Base-by-base conservation (phyloP, 2,113 vertebrate species). In the Catharus minimus region DNA sequence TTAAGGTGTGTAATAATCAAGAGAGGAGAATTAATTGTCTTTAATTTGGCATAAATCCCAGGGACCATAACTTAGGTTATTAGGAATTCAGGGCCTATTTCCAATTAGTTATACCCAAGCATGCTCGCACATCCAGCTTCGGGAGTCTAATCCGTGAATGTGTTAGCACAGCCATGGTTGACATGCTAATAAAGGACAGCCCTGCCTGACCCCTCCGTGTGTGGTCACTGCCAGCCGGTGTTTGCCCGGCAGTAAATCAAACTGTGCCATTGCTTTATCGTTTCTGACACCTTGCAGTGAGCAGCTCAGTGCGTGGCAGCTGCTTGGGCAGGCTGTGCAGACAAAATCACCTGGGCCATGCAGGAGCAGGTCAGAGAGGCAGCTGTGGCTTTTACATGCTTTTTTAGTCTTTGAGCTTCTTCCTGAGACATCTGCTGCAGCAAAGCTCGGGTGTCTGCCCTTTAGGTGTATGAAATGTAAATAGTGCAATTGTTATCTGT, bases 1-100 rank as follows among this genome's bases (percentile, higher is more conserved):
- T 96, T 97, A 96, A 97, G 97, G 89, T 95, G 88, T 60, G 64
- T 76, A 93, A 96, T 97, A 97, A 97, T 97, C 96, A 95, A 96
- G 94, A 96, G 93, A 96, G 74, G 94, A 96, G 96, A 97, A 97
- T 98, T 97, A 97, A 97, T 98, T 97, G 96, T 97, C 97, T 96
- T 97, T 98, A 97, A 97, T 98, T 97, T 98, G 97, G 96, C 96
- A 43, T 94, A 95, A 96, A 97, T 97, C 96, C 96, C 97, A 95
- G 96, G 96, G 94, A 97, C 92, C 75, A 44, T 92, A 95, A 91
- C 80, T 97, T 82, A 81, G 77, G 28, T 83, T 96, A 95, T 97
- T 93, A 97, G 72, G 94, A 96, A 97, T 97, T 96, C 95, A 91
- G 90, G 84, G 55, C 88, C 82, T 94, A 81, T 96, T 95, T 95